phyloP scores from a whole-genome alignment of 2,113 vertebrate genomes.

The Dolichotis patagonum region DNA sequence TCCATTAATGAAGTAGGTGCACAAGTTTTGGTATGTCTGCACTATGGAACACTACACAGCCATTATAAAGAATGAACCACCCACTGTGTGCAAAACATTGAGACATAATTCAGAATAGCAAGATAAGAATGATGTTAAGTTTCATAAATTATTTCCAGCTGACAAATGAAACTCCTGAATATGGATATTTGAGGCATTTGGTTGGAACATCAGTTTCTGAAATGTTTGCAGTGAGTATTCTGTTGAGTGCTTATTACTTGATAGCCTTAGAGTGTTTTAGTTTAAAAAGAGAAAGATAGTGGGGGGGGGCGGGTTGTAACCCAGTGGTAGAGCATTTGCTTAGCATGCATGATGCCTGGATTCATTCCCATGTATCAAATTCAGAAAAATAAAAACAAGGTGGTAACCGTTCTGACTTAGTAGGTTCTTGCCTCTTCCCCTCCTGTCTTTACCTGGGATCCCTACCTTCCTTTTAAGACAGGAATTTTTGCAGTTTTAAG shows the following conservation, averaged over 20 bases:
- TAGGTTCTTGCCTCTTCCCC: neutral
- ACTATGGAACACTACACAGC: neutral
- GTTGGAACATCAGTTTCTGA: neutral
- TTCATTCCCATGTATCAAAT: neutral
- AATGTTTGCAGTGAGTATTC: neutral
- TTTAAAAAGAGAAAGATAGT: neutral
- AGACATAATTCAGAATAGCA: constrained; percentile 17
- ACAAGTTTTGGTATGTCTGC: neutral
- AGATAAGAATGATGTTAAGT: neutral
- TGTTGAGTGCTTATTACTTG: neutral
- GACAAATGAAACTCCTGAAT: neutral
- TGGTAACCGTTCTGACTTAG: neutral
- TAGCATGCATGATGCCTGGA: neutral
- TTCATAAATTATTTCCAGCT: neutral
- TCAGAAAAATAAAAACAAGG: neutral
- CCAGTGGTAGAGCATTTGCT: neutral
- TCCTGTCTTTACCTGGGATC: neutral
- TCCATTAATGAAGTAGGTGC: neutral
- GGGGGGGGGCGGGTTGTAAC: no score
- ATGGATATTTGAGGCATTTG: neutral
- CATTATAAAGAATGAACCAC: neutral
- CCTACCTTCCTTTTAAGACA: neutral
- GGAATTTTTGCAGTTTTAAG: neutral
- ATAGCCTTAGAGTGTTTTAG: neutral
- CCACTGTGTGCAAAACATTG: neutral